Evolutionary conservation across 2,797 vertebrate genomes (phyloP), one percentile per base, ranked within the genome.

Genomic region (Pachyuromys duprasi): DNA sequence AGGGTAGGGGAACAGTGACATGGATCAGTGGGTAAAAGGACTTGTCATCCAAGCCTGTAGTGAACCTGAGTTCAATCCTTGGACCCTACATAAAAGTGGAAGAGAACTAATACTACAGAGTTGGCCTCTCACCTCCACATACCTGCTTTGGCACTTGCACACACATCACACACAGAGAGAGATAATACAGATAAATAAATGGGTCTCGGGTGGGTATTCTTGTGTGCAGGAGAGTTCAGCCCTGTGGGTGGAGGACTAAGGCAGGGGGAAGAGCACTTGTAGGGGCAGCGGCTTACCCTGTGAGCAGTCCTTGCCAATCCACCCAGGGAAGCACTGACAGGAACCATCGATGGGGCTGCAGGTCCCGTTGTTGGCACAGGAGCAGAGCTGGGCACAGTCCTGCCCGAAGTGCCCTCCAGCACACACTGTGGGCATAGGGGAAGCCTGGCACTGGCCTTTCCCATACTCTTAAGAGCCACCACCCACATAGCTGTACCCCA

Each of bases 341-440:
- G 99, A 99, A 39, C 99, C 99, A 5, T 99, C 99, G 0, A 99
- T 99, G 69, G 99, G 99, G 94, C 99, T 99, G 98, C 99, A 99
- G 76, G 99, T 99, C 89, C 99, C 99, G 0, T 99, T 99, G 99
- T 99, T 99, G 36, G 99, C 99, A 98, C 99, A 99, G 97, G 98
- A 97, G 69, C 99, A 99, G 95, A 98, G 97, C 98, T 99, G 99
- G 0, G 98, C 98, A 67, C 99, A 99, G 96, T 98, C 98, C 97
- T 99, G 99, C 55, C 99, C 99, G 0, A 98, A 99, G 93, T 97
- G 99, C 93, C 99, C 99, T 60, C 99, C 99, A 63, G 99, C 98
- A 98, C 99, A 99, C 90, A 99, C 99, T 99, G 98, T 65, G 89
- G 98, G 92, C 42, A 97, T 0, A 98, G 75, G 33, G 49, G 90